Evolutionary conservation across 2,888 invertebrate species (phyloP).

Genomic region (Dicroscelio sp.): DNA sequence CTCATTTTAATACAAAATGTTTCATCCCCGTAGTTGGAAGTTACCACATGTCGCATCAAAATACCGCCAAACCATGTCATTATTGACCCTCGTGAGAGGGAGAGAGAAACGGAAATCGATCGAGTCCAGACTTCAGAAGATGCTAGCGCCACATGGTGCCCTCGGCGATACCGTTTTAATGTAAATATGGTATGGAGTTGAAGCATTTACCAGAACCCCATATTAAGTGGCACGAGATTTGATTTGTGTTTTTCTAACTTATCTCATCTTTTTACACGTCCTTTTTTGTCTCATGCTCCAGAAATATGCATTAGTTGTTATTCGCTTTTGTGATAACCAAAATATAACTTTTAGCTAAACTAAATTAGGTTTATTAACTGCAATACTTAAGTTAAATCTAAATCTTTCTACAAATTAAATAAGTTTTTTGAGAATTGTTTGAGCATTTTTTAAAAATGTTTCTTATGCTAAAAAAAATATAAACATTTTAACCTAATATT

Average conservation of each 20-base stretch:
- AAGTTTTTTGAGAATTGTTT: background rate
- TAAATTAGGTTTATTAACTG: no score
- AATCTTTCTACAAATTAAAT: no score
- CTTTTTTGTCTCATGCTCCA: conserved; percentile 38
- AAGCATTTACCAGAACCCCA: conserved; percentile 77
- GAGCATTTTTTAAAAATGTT: no score
- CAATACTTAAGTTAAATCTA: no score
- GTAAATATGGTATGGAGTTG: conserved; percentile 76
- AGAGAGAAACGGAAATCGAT: conserved; percentile 81
- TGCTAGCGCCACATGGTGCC: conserved; percentile 89
- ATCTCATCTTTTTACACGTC: background rate
- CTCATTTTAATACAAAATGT: conserved; percentile 91
- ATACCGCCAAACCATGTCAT: conserved; percentile 87
- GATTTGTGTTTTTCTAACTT: conserved; percentile 9
- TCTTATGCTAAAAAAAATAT: no score
- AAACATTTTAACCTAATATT: no score
- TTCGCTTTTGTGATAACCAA: no score
- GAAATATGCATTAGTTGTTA: no score
- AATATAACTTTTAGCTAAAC: no score
- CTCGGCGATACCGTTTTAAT: conserved; percentile 79
- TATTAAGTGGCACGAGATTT: conserved; percentile 72
- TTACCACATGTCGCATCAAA: conserved; percentile 89
- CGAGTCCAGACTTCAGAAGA: conserved; percentile 79
- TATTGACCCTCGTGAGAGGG: conserved; percentile 87
- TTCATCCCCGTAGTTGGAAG: conserved; percentile 85